These are phyloP conservation scores for Ceratitis capitata DNA, from an alignment of 1,140 invertebrate genomes.

Conservation along the genomic window DNA sequence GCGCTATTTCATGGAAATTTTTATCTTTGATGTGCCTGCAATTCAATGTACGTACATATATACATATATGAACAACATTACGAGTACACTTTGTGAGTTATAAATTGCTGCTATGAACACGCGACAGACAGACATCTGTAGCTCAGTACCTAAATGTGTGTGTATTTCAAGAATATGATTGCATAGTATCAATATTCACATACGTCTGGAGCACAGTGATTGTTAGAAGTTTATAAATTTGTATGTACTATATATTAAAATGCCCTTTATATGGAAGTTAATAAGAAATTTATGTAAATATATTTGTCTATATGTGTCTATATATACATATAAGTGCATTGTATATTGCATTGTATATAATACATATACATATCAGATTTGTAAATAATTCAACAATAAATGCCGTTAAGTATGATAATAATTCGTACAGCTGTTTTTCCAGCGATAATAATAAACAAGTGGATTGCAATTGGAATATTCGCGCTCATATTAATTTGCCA, in stretches of 20 bases:
- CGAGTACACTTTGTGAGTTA: neutral
- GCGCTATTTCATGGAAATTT: neutral
- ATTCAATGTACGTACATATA: neutral
- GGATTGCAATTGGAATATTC: neutral
- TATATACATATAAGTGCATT: neutral
- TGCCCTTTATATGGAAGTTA: no score
- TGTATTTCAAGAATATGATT: neutral
- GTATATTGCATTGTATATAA: neutral
- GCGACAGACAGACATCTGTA: constrained; percentile 3
- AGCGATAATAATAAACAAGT: neutral
- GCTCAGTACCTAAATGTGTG: neutral
- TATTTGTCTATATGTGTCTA: neutral
- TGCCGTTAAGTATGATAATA: neutral
- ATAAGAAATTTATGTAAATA: no score
- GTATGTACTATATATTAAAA: no score
- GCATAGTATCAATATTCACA: neutral
- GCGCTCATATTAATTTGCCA: neutral
- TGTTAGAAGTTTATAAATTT: neutral
- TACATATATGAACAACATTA: neutral
- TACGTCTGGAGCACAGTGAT: neutral
- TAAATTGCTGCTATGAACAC: neutral
- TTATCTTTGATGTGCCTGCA: neutral
- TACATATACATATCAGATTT: neutral
- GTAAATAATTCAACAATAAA: neutral
- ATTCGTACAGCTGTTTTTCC: neutral